phyloP scores from a whole-genome alignment of 92 coral and sea anemone genomes.

The Porites rus region DNA sequence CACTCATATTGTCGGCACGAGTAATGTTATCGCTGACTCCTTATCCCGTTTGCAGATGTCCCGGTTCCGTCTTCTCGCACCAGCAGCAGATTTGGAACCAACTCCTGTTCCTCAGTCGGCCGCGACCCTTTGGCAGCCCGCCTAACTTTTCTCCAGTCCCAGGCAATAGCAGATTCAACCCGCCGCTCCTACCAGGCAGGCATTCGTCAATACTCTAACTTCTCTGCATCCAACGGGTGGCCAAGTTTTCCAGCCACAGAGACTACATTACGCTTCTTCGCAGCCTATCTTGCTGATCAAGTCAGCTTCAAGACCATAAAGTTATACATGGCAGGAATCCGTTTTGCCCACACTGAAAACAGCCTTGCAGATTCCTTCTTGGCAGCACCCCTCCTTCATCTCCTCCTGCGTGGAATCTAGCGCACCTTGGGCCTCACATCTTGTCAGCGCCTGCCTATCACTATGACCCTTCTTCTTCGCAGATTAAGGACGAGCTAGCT shows the following conservation, averaged over 20 bases:
- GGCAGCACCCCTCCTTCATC: too few species aligned
- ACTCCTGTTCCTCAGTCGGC: not conserved
- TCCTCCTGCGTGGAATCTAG: too few species aligned
- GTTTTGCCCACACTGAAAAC: slow-evolving; percentile 15
- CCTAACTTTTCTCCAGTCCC: not conserved
- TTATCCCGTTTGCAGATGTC: slow-evolving; percentile 8
- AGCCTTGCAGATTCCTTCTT: slow-evolving; percentile 4
- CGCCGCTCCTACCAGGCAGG: too few species aligned
- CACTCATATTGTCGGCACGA: slow-evolving; percentile 17
- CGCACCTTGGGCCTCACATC: slow-evolving; percentile 4
- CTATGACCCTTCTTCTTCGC: too few species aligned
- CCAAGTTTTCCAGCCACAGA: slow-evolving; percentile 4
- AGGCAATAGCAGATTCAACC: not conserved
- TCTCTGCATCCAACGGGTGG: not conserved
- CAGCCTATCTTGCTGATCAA: slow-evolving; percentile 23
- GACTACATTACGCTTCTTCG: slow-evolving; percentile 3
- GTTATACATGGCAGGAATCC: slow-evolving; percentile 5
- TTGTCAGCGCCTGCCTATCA: not conserved
- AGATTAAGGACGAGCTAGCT: not conserved
- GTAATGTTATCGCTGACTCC: slow-evolving; percentile 20
- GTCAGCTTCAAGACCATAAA: slow-evolving; percentile 2
- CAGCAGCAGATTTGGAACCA: slow-evolving; percentile 9
- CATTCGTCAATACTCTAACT: slow-evolving; percentile 24
- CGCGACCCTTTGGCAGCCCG: too few species aligned
- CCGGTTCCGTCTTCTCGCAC: slow-evolving; percentile 23